Evolutionary conservation across 2,888 invertebrate species (phyloP), one percentile per base, ranked within the genome.

Genomic region (Stictocephala bisonia): DNA sequence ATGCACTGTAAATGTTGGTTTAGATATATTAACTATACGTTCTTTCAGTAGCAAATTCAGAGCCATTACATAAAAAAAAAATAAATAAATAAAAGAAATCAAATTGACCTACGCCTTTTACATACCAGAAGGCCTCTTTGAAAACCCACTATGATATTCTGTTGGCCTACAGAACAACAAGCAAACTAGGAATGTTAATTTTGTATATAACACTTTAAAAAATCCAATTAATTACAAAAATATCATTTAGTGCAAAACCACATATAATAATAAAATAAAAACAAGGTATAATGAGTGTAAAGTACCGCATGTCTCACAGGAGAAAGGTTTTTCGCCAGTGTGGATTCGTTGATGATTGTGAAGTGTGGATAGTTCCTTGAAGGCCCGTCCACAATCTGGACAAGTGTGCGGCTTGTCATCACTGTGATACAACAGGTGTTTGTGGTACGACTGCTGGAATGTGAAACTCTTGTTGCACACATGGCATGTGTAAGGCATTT

Each of bases 371-470:
- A 94, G 85, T 83, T 95, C 95, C 82, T 94, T 95, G 82, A 95
- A 95, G 27, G 93, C 90, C 75, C 94, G 87, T 0, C 93, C 93
- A 82, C 95, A 95, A 79, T 90, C 91, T 66, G 83, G 85, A 80
- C 94, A 94, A 75, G 87, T 86, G 78, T 91, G 90, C 0, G 94
- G 94, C 81, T 94, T 94, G 79, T 94, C 94, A 80, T 93, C 92
- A 75, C 92, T 93, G 82, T 95, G 95, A 82, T 95, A 95, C 66
- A 94, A 86, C 81, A 94, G 88, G 84, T 95, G 95, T 82, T 95
- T 95, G 83, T 94, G 94, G 83, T 93, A 94, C 0, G 94, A 94
- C 81, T 95, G 95, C 85, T 95, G 95, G 85, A 95, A 95, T 64
- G 94, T 94, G 84, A 95, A 95, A 11, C 91, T 92, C 83, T 94